Evolutionary conservation across 1,140 invertebrate genomes (phyloP), one percentile per base, ranked within the genome.

Genomic region (Streblospio benedicti): DNA sequence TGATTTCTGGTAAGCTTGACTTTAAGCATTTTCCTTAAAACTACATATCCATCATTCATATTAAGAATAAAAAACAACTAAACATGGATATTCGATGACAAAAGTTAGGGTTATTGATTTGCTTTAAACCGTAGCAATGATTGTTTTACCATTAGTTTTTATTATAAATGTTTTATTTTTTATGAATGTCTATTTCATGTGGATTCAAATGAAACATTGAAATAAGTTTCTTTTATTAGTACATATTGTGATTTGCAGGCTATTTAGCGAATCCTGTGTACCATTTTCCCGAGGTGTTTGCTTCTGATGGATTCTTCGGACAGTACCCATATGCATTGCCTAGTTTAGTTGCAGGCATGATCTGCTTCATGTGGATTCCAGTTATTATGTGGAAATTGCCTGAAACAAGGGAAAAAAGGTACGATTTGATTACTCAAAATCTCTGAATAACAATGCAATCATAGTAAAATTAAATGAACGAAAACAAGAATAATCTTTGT

Each of bases 1-100:
- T 69, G 5, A 16, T 71, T n/a, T 70, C 71, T 62, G 73, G 73
- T 75, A 33, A 56, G 66, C 51, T 18, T 16, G 27, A 51, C 20
- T 28, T 32, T 20, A 14, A 20, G 30, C 12, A 16, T 30, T 28
- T 30, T n/a, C 20, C 16, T 6, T 49, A n/a, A 59, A 32, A 2
- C 43, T n/a, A 5, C 50, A 18, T 20, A 12, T 20, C 3, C 12
- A 12, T 16, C 23, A 23, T 43, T 4, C n/a, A n/a, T n/a, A n/a
- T n/a, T n/a, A n/a, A n/a, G n/a, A n/a, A n/a, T n/a, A n/a, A n/a
- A n/a, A n/a, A n/a, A n/a, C n/a, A n/a, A n/a, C n/a, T n/a, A n/a
- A n/a, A n/a, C n/a, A n/a, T n/a, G n/a, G n/a, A n/a, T n/a, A n/a
- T n/a, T n/a, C n/a, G n/a, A n/a, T n/a, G n/a, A n/a, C n/a, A n/a